A percentile compares a stretch with the other conserved stretches of the same genome.
phyloP scores from a whole-genome alignment of 2,797 vertebrate genomes.

The Siniperca obscura region DNA sequence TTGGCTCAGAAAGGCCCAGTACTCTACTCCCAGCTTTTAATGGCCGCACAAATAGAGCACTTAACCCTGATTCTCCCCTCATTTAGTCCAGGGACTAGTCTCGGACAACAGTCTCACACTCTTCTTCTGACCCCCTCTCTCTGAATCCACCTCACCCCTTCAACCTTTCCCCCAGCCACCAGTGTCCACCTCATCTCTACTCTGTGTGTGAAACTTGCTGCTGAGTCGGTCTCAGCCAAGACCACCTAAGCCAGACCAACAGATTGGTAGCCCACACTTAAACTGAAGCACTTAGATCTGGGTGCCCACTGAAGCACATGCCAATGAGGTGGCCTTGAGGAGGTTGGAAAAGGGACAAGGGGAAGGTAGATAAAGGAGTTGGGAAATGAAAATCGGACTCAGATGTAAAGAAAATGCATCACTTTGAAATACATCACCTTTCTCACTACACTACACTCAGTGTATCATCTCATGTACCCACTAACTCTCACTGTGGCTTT shows the following conservation, averaged over 20 bases:
- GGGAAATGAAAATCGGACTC: constrained; percentile 41
- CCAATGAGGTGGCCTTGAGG: constrained; percentile 51
- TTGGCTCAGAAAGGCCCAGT: constrained; percentile 60
- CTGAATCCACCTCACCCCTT: constrained; percentile 57
- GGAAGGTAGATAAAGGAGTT: constrained; percentile 49
- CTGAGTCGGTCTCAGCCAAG: constrained; percentile 59
- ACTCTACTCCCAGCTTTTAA: constrained; percentile 72
- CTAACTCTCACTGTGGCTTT: constrained; percentile 49
- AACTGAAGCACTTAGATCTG: constrained; percentile 58
- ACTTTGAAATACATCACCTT: constrained; percentile 50
- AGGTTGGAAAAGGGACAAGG: constrained; percentile 53
- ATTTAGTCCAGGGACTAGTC: constrained; percentile 70
- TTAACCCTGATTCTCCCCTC: constrained; percentile 78
- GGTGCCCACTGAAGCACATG: constrained; percentile 51
- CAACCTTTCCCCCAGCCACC: constrained; percentile 56
- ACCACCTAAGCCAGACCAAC: constrained; percentile 65
- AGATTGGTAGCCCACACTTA: constrained; percentile 57
- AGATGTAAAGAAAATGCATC: constrained; percentile 47
- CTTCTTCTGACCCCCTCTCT: constrained; percentile 64
- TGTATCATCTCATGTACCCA: constrained; percentile 50
- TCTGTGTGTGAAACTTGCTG: constrained; percentile 72
- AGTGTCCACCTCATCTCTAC: constrained; percentile 51
- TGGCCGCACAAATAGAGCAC: constrained; percentile 77
- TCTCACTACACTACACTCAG: constrained; percentile 16
- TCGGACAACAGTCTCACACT: constrained; percentile 74